Evolutionary conservation across 2,797 vertebrate species (phyloP).

Genomic region (Iguana delicatissima): DNA sequence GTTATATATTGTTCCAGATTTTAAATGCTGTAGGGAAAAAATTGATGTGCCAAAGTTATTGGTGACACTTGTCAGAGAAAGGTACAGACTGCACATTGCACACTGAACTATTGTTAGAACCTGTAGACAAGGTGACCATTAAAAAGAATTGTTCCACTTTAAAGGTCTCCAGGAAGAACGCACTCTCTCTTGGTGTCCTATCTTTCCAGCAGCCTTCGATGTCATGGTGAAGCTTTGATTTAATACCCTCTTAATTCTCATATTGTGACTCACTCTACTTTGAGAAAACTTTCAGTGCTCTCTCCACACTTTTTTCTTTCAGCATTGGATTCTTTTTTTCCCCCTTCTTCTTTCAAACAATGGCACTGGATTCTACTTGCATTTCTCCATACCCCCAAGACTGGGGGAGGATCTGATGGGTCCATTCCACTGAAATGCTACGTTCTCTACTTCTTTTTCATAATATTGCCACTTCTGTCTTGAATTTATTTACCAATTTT

Average conservation of each 20-base stretch:
- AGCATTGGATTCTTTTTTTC: not conserved
- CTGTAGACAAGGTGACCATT: slow-evolving; percentile 48
- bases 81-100: not conserved
- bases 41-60: not conserved
- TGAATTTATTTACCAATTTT: not conserved
- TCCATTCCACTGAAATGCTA: not conserved
- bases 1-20: not conserved
- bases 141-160: slow-evolving; percentile 33
- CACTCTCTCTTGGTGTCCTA: slow-evolving; percentile 33
- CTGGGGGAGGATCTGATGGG: not conserved
- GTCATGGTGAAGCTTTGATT: slow-evolving; percentile 46
- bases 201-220: slow-evolving; percentile 45
- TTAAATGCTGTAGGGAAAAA: slow-evolving; percentile 30
- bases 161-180: slow-evolving; percentile 17
- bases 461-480: not conserved
- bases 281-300: slow-evolving; percentile 39
- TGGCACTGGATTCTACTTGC: not conserved
- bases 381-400: not conserved
- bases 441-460: not conserved
- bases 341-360: not conserved
- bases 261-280: slow-evolving; percentile 23
- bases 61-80: slow-evolving; percentile 42
- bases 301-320: not conserved
- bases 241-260: slow-evolving; percentile 47
- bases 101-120: slow-evolving; percentile 43